phyloP scores from a whole-genome alignment of 1,140 invertebrate species.

The Diorhabda sublineata region DNA sequence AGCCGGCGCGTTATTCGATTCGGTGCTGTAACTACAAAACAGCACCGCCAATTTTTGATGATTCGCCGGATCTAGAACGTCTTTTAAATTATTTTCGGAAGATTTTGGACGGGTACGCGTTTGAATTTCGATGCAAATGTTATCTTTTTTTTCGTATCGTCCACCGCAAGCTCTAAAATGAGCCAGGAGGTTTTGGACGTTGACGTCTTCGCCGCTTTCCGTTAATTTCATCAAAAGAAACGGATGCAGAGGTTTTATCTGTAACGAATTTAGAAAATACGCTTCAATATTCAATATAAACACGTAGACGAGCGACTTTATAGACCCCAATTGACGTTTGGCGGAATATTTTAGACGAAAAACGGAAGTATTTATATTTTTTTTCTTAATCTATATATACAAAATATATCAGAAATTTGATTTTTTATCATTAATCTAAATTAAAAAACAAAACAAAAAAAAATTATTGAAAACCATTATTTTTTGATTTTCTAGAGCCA shows the following conservation, averaged over 20 bases:
- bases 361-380: no score
- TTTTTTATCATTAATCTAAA: no score
- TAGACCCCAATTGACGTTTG: no score
- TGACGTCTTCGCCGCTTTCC: conserved; percentile 56
- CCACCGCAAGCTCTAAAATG: conserved; percentile 84
- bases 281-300: no score
- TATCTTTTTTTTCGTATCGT: conserved; percentile 49
- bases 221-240: conserved; percentile 71
- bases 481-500: no score
- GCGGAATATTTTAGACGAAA: no score
- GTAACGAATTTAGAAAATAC: not conserved
- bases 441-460: no score
- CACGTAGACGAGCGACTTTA: no score
- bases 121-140: conserved; percentile 28
- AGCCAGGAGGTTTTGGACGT: conserved; percentile 70
- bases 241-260: conserved; percentile 56
- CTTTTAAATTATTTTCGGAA: conserved; percentile 42
- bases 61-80: conserved; percentile 80
- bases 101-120: not conserved
- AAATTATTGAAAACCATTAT: no score
- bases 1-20: conserved; percentile 73
- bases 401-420: no score
- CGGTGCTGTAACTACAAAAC: conserved; percentile 86
- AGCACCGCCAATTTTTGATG: conserved; percentile 87
- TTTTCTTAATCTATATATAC: no score